Evolutionary conservation across 1,140 invertebrate genomes (phyloP), one percentile per base, ranked within the genome.

Genomic region (Trichonephila clavipes): DNA sequence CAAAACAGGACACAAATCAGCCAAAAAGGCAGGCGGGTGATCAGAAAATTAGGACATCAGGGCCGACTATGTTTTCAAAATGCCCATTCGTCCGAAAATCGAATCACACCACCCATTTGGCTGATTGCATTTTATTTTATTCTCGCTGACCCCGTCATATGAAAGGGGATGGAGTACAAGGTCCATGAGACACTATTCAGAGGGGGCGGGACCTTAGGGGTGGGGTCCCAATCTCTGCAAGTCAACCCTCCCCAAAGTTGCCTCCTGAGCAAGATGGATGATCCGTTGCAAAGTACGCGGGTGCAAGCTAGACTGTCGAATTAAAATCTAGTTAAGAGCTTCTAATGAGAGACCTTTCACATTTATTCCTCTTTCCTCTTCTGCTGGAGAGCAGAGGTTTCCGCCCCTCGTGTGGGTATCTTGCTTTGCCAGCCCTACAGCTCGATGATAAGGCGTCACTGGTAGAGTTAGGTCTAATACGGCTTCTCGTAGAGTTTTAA

Each of bases 281-380:
- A 28, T 64, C 12, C 59, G 61, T 40, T 34, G 18, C 85, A 64
- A 34, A 87, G 28, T 61, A 21, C 58, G 69, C 72, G 72, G 59
- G 59, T 77, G 72, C 72, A 34, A 10, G 88, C 18, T 59, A 44
- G 4, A n/a, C 59, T 44, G 81, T 83, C 90, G 69, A 91, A 91
- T 91, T 91, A 91, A 91, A 91, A 91, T 83, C 77, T 62, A 83
- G 90, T 91, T 91, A 91, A 83, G 34, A 83, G 90, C 77, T 34
- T 83, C 90, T 91, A 91, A 91, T 91, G 90, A 83, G 87, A 62
- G 34, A 62, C 62, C 87, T 88, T 61, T 77, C 72, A 40, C 72
- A 77, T 77, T 77, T 28, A 24, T 28, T 40, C 82, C 82, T 40
- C 81, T 34, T 34, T 21, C 81, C 51, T 51, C 51, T 85, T 58